Evolutionary conservation across 2,113 vertebrate genomes (phyloP).

Genomic region (Tachysurus vachellii): DNA sequence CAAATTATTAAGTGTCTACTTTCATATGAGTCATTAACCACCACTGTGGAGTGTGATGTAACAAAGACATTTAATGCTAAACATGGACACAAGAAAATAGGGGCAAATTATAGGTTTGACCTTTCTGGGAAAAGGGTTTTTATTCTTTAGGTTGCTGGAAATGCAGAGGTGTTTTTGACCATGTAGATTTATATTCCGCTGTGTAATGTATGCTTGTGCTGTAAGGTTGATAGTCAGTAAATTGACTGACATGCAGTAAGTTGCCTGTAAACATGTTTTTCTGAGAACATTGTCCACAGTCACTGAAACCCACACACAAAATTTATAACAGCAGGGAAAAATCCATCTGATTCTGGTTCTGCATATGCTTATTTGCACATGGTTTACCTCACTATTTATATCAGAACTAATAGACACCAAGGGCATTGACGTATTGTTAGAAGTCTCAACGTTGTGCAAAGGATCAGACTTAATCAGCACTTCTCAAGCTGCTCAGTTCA

Average conservation of each 20-base stretch:
- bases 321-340: not conserved
- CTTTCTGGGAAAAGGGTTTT: too few species aligned
- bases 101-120: too few species aligned
- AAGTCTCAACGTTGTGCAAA: not conserved
- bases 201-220: not conserved
- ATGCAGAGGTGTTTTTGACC: not conserved
- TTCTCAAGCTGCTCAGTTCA: constrained; percentile 44
- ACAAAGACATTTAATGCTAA: too few species aligned
- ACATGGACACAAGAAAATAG: too few species aligned
- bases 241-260: not conserved
- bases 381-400: not conserved
- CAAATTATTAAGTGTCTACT: too few species aligned
- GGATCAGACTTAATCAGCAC: constrained; percentile 50
- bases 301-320: not conserved
- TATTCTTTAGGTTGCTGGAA: not conserved
- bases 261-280: not conserved
- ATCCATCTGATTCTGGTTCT: not conserved
- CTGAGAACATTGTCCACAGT: not conserved
- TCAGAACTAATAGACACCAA: constrained; percentile 9
- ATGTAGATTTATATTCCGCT: not conserved
- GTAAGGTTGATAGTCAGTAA: not conserved
- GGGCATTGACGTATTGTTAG: constrained; percentile 11
- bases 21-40: too few species aligned
- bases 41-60: too few species aligned
- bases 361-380: not conserved